Conservation (phyloP, 2,888 invertebrate species). For the Octodonta nipae region DNA sequence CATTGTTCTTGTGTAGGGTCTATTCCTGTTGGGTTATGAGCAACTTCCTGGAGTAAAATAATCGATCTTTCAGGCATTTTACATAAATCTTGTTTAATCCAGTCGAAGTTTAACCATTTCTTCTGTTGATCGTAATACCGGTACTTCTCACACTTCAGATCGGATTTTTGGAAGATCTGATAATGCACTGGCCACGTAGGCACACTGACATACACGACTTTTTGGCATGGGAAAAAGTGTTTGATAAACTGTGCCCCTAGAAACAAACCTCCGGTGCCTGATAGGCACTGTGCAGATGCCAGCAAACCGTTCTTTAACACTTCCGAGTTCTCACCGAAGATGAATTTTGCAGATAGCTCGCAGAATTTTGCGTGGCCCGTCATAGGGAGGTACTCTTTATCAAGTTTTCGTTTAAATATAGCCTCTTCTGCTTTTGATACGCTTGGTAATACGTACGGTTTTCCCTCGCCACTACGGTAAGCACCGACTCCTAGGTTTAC, state of each 20-base stretch:
- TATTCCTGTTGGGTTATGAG: slow-evolving; percentile 55
- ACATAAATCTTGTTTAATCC: slow-evolving; percentile 48
- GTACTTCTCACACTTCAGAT: slow-evolving; percentile 45
- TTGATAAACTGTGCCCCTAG: slow-evolving; percentile 48
- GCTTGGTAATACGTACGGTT: slow-evolving; percentile 44
- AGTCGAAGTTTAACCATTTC: slow-evolving; percentile 51
- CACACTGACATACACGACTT: slow-evolving; percentile 46
- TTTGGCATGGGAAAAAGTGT: slow-evolving; percentile 40
- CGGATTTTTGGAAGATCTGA: slow-evolving; percentile 48
- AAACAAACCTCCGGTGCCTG: slow-evolving; percentile 53
- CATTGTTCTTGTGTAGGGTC: slow-evolving; percentile 48
- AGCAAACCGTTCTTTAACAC: slow-evolving; percentile 34
- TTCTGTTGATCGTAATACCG: slow-evolving; percentile 53
- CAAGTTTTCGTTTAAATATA: slow-evolving; percentile 33
- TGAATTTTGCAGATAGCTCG: slow-evolving; percentile 38
- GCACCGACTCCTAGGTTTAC: slow-evolving; percentile 1
- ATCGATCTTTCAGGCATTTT: slow-evolving; percentile 49
- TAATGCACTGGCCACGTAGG: slow-evolving; percentile 61
- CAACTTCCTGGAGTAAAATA: slow-evolving; percentile 51
- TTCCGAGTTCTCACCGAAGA: slow-evolving; percentile 43
- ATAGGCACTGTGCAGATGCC: slow-evolving; percentile 39
- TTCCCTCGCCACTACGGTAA: slow-evolving; percentile 54
- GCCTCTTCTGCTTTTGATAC: slow-evolving; percentile 47
- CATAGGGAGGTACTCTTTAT: slow-evolving; percentile 53
- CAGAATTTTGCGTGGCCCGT: slow-evolving; percentile 38